A percentile compares a stretch with the other conserved stretches of the same genome.
phyloP scores from a whole-genome alignment of 2,888 invertebrate species.

The Escarpia spicata region DNA sequence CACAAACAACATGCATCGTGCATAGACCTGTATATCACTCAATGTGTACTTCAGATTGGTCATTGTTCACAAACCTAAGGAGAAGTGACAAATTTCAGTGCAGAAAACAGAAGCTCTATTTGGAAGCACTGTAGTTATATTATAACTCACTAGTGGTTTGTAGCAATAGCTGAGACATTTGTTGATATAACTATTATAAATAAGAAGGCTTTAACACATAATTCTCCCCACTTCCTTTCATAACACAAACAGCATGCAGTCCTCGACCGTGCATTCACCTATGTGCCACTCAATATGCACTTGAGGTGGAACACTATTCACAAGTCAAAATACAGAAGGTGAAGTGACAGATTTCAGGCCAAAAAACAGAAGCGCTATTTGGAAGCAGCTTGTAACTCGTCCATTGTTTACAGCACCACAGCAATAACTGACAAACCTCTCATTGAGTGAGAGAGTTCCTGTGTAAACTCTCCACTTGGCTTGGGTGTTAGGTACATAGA shows the following conservation, averaged over 20 bases:
- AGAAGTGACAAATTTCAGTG: too few species aligned
- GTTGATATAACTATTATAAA: slow-evolving; percentile 4
- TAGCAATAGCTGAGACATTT: background rate
- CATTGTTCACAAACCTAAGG: too few species aligned
- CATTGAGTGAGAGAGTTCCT: background rate
- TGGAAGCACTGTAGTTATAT: too few species aligned
- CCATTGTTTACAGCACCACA: background rate
- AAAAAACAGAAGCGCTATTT: background rate
- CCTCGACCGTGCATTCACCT: background rate
- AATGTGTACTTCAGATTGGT: too few species aligned
- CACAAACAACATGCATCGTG: too few species aligned
- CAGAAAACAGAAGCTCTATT: too few species aligned
- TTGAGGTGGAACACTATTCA: background rate
- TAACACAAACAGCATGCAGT: background rate
- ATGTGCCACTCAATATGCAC: too few species aligned
- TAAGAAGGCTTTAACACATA: background rate
- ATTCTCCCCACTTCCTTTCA: background rate
- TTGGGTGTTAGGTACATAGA: background rate
- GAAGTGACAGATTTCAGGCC: background rate
- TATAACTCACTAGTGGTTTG: too few species aligned
- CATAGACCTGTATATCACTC: too few species aligned
- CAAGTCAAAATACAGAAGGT: background rate
- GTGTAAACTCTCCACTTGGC: background rate
- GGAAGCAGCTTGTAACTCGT: background rate
- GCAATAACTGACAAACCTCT: background rate